Percentiles rank a stretch among this genome's conserved stretches.
Conservation (phyloP, 2,888 invertebrate genomes). For the Acronicta leporina region DNA sequence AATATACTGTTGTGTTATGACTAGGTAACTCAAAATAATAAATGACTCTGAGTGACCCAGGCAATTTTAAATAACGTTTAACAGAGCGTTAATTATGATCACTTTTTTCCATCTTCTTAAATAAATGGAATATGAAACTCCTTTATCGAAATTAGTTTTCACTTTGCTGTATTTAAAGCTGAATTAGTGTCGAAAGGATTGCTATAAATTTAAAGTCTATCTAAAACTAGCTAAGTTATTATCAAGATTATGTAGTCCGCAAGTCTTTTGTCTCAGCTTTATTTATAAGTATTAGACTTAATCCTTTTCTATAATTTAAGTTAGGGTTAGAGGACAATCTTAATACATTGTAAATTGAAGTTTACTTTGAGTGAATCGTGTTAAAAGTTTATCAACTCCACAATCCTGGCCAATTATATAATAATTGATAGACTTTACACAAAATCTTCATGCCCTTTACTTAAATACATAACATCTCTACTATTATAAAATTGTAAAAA, state of each 20-base stretch:
- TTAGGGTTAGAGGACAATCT: constrained; percentile 1
- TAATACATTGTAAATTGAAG: constrained; percentile 3
- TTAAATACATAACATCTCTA: too few relatives aligned
- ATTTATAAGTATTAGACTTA: constrained; percentile 11
- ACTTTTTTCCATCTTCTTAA: not conserved
- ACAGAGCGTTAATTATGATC: too few relatives aligned
- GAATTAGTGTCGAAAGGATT: constrained; percentile 5
- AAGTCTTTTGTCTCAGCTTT: constrained; percentile 20
- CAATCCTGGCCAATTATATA: too few relatives aligned
- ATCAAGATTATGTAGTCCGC: constrained; percentile 22
- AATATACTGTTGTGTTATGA: too few relatives aligned
- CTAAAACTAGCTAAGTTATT: constrained; percentile 18
- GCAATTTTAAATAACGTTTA: too few relatives aligned
- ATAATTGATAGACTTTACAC: too few relatives aligned
- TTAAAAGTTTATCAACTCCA: too few relatives aligned
- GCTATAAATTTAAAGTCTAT: constrained; percentile 33
- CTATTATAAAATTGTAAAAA: too few relatives aligned
- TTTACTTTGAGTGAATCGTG: not conserved
- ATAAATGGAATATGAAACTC: constrained; percentile 12
- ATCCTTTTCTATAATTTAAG: constrained; percentile 18
- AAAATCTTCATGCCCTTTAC: too few relatives aligned
- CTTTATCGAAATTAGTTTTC: constrained; percentile 16
- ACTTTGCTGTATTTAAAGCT: constrained; percentile 18
- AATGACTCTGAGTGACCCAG: too few relatives aligned
- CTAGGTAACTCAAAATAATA: too few relatives aligned